These are phyloP conservation scores for Osmerus eperlanus DNA, from an alignment of 2,113 vertebrate genomes.

Conservation along the genomic window DNA sequence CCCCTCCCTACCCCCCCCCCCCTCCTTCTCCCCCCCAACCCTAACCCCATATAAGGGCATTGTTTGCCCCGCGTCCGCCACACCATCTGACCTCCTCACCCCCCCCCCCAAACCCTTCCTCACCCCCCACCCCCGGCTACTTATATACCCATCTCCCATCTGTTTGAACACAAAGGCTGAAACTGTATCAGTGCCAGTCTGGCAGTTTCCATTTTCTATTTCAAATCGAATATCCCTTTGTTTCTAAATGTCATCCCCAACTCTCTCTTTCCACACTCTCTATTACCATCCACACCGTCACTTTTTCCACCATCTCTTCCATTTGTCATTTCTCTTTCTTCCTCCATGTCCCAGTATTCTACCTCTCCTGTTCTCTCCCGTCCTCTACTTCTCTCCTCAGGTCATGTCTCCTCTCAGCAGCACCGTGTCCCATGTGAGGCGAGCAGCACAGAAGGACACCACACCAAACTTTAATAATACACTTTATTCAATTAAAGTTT, in stretches of 20 bases:
- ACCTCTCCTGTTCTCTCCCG: background rate
- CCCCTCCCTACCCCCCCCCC: background rate
- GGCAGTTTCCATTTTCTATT: background rate
- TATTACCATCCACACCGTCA: background rate
- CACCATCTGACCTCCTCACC: slow-evolving; percentile 28
- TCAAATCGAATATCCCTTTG: slow-evolving; percentile 12
- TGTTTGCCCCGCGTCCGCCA: slow-evolving; percentile 23
- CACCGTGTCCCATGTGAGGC: too few species aligned
- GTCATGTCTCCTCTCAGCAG: too few species aligned
- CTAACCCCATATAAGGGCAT: slow-evolving; percentile 49
- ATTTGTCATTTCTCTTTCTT: background rate
- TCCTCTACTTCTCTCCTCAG: too few species aligned
- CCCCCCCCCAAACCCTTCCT: background rate
- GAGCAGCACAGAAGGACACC: background rate
- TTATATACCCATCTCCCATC: slow-evolving; percentile 39
- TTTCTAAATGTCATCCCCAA: slow-evolving; percentile 45
- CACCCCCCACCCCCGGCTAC: slow-evolving; percentile 2
- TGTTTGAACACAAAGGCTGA: slow-evolving; percentile 26
- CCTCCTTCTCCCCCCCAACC: background rate
- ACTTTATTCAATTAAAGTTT: slow-evolving; percentile 90
- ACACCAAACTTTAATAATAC: slow-evolving; percentile 68
- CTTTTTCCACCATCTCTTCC: too few species aligned
- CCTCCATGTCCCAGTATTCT: background rate
- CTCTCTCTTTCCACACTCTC: slow-evolving; percentile 1
- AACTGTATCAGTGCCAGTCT: background rate